These are phyloP conservation scores for Tylochromis polylepis DNA, from an alignment of 2,113 vertebrate species.

Conservation along the genomic window DNA sequence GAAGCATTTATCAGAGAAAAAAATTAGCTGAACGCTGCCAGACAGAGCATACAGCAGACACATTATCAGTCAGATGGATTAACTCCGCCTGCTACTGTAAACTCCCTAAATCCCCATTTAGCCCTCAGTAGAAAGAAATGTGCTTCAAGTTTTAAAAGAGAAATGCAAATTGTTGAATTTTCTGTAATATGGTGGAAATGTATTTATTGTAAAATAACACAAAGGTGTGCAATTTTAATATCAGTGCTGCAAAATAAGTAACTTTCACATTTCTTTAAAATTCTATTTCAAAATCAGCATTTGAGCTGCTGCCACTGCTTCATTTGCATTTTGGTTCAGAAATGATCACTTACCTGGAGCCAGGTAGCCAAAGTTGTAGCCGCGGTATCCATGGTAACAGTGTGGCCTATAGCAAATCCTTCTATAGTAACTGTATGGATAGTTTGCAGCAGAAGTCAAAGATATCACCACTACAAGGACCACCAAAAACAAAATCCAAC, in stretches of 20 bases:
- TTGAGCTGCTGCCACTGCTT: background rate
- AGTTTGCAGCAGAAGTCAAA: slow-evolving; percentile 55
- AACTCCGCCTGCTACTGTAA: background rate
- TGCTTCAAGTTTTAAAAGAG: background rate
- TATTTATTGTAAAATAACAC: background rate
- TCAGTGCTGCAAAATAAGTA: background rate
- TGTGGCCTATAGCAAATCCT: slow-evolving; percentile 78
- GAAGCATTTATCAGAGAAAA: background rate
- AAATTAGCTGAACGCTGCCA: background rate
- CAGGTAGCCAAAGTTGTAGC: slow-evolving; percentile 48
- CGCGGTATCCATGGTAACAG: slow-evolving; percentile 72
- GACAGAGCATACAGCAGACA: background rate
- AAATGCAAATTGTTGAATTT: background rate
- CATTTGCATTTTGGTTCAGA: background rate
- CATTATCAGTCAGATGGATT: slow-evolving; percentile 15
- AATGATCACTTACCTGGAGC: slow-evolving; percentile 72
- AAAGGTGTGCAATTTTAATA: background rate
- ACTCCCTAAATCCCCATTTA: background rate
- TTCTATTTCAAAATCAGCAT: background rate
- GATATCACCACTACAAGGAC: slow-evolving; percentile 44
- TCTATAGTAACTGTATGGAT: slow-evolving; percentile 73
- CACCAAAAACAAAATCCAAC: slow-evolving; percentile 59
- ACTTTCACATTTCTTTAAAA: background rate
- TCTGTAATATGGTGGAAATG: background rate
- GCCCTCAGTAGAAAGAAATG: background rate